These are phyloP conservation scores for Pseudolaguvia tuberculata DNA, from an alignment of 2,113 vertebrate genomes.

Conservation along the genomic window DNA sequence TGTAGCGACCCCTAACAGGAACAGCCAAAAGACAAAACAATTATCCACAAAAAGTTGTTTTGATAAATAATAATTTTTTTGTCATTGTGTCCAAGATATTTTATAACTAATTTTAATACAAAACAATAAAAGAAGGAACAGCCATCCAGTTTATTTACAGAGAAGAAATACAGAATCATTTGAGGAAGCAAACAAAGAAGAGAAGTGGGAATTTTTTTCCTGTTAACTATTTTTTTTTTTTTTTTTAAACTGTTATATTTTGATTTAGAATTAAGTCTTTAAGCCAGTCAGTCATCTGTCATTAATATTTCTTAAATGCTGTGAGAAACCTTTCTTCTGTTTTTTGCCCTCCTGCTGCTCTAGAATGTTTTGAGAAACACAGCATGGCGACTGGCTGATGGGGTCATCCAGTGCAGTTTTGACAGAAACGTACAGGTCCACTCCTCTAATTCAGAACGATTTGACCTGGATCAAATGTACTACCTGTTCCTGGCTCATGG, in stretches of 20 bases:
- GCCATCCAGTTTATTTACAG: neutral
- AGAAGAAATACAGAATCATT: neutral
- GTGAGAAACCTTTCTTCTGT: neutral
- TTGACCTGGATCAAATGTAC: slow-evolving; percentile 71
- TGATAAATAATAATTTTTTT: neutral
- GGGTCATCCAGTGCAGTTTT: slow-evolving; percentile 80
- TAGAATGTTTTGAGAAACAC: slow-evolving; percentile 69
- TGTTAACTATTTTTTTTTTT: neutral
- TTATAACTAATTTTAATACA: neutral
- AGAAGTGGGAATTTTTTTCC: neutral
- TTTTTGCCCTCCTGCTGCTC: slow-evolving; percentile 35
- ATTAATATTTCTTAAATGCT: neutral
- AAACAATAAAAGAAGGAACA: neutral
- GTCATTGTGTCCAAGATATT: neutral
- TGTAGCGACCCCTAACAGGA: no score
- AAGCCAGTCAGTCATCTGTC: neutral
- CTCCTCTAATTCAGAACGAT: slow-evolving; percentile 60
- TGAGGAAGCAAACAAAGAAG: neutral
- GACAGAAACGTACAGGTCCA: slow-evolving; percentile 65
- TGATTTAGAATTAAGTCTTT: no score
- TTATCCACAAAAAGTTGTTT: neutral
- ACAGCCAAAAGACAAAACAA: no score
- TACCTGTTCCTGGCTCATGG: slow-evolving; percentile 83
- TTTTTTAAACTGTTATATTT: no score
- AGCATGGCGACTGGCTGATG: slow-evolving; percentile 73